Evolutionary conservation across 30 jellyfish, hydroid and myxozoan genomes (phyloP).

Genomic region (Hydractinia echinata): DNA sequence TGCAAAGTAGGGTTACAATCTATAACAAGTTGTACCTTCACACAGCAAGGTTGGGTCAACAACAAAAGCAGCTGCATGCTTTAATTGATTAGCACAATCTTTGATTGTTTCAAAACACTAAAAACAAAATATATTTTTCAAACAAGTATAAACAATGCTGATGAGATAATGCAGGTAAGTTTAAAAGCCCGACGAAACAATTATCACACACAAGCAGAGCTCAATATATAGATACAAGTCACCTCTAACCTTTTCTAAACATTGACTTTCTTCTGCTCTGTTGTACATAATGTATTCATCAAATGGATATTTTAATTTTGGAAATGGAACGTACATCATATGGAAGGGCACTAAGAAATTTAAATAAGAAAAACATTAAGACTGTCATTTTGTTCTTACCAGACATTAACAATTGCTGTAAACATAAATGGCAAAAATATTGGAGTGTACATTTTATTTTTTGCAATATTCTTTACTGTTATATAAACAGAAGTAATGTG

Average conservation of each 20-base stretch:
- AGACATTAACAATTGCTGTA: too few species aligned
- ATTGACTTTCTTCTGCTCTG: background rate
- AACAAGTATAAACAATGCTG: too few species aligned
- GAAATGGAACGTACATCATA: background rate
- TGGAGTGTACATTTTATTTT: too few species aligned
- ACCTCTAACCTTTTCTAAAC: background rate
- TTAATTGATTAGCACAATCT: background rate
- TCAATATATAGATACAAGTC: background rate
- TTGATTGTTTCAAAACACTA: slow-evolving; percentile 9
- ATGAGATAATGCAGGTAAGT: too few species aligned
- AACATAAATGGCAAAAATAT: too few species aligned
- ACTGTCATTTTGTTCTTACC: too few species aligned
- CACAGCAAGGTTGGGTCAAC: background rate
- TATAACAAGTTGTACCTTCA: background rate
- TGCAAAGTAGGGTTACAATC: too few species aligned
- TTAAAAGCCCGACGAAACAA: too few species aligned
- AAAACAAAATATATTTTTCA: background rate
- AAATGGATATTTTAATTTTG: background rate
- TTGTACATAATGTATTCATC: slow-evolving; percentile 3
- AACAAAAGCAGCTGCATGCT: slow-evolving; percentile 7
- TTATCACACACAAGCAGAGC: background rate
- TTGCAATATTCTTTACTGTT: too few species aligned
- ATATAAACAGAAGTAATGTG: too few species aligned
- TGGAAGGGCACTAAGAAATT: background rate
- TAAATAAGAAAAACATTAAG: too few species aligned